A percentile compares a stretch with the other conserved stretches of the same genome.
Conservation (phyloP, 2,797 vertebrate genomes). For the Toxotes lorentzi region DNA sequence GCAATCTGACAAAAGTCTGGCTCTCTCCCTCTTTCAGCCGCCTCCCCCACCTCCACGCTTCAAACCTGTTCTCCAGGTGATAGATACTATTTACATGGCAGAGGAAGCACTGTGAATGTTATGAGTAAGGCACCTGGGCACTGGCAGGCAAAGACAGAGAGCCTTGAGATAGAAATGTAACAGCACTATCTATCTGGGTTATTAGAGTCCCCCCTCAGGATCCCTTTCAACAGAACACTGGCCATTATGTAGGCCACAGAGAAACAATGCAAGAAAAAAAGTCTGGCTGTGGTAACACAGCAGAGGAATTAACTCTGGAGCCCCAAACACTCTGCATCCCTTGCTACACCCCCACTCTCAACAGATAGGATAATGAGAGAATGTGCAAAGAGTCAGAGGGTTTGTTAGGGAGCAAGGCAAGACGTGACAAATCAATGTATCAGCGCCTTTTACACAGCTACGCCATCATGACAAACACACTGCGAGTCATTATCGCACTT, state of each 20-base stretch:
- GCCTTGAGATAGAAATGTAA: constrained; percentile 87
- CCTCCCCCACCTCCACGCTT: constrained; percentile 25
- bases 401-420: constrained; percentile 51
- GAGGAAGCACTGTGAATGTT: constrained; percentile 85
- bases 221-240: constrained; percentile 83
- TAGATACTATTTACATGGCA: constrained; percentile 89
- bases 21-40: constrained; percentile 30
- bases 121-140: constrained; percentile 86
- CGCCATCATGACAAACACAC: constrained; percentile 29
- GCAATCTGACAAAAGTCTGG: constrained; percentile 53
- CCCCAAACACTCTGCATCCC: constrained; percentile 42
- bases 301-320: constrained; percentile 77
- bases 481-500: constrained; percentile 34
- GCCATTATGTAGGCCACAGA: constrained; percentile 89
- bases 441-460: constrained; percentile 24
- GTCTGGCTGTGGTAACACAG: constrained; percentile 60
- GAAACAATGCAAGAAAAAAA: constrained; percentile 79
- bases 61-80: constrained; percentile 78
- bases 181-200: constrained; percentile 91
- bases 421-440: constrained; percentile 58
- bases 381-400: constrained; percentile 44
- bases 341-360: constrained; percentile 18
- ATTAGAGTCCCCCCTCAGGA: constrained; percentile 87
- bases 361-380: constrained; percentile 70
- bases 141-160: constrained; percentile 87